A percentile compares a stretch with the other conserved stretches of the same genome.
phyloP scores from a whole-genome alignment of 2,113 vertebrate genomes.

The Callaeas wilsoni region DNA sequence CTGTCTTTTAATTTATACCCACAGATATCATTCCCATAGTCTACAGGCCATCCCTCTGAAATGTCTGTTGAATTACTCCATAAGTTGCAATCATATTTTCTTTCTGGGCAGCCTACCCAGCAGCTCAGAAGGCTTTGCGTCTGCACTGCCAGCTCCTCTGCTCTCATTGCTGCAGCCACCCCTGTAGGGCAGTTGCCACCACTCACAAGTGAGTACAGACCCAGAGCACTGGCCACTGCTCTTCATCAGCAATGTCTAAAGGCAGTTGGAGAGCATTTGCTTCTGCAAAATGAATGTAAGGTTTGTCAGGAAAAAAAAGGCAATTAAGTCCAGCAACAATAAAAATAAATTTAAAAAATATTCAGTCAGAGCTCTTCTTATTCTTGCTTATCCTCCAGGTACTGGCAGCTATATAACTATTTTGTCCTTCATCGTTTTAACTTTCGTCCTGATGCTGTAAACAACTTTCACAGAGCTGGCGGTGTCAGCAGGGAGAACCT shows the following conservation, averaged over 20 bases:
- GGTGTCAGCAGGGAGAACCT: not conserved
- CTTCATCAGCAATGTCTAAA: not conserved
- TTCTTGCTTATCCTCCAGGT: not conserved
- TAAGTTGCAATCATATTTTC: not conserved
- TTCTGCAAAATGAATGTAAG: not conserved
- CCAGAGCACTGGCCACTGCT: not conserved
- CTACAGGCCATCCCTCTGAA: not conserved
- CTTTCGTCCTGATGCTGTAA: not conserved
- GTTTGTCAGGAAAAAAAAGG: not conserved
- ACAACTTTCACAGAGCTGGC: not conserved
- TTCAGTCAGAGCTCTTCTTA: not conserved
- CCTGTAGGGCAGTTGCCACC: not conserved
- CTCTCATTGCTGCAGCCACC: not conserved
- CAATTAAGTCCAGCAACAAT: not conserved
- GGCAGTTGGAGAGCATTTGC: not conserved
- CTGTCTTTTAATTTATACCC: not conserved
- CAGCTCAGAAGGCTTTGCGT: not conserved
- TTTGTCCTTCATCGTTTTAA: not conserved
- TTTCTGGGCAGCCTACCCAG: not conserved
- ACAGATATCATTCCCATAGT: not conserved
- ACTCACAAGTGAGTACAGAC: not conserved
- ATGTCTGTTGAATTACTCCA: not conserved
- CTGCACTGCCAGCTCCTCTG: not conserved
- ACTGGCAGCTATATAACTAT: not conserved
- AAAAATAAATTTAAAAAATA: not conserved